Percentiles rank a stretch among this genome's conserved stretches.
phyloP scores from a whole-genome alignment of 2,797 vertebrate species.

The Sus cebifrons region DNA sequence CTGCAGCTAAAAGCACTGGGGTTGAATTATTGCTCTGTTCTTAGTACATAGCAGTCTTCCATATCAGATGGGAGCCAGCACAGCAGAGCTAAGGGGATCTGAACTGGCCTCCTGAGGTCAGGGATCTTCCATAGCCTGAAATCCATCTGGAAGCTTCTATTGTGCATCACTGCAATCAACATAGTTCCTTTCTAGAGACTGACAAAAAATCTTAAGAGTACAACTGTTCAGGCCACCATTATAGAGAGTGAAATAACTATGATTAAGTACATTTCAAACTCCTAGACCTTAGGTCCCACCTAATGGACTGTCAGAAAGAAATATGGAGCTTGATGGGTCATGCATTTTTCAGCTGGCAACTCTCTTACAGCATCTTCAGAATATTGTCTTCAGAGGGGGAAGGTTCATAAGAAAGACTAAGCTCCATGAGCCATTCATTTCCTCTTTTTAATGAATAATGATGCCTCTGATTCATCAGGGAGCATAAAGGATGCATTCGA shows the following conservation, averaged over 20 bases:
- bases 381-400: conserved; percentile 15
- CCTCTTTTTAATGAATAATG: conserved; percentile 43
- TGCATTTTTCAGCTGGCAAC: conserved; percentile 19
- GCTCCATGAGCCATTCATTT: neutral
- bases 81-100: neutral
- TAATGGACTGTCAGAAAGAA: conserved; percentile 52
- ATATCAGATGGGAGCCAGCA: neutral
- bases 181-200: conserved; percentile 61
- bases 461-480: conserved; percentile 22
- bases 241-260: neutral
- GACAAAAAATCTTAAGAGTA: conserved; percentile 52
- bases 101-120: conserved; percentile 26
- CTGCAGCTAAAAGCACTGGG: conserved; percentile 25
- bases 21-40: conserved; percentile 54
- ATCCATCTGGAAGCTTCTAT: conserved; percentile 4
- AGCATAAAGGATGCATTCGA: conserved; percentile 17
- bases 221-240: conserved; percentile 45
- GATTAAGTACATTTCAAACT: conserved; percentile 53
- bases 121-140: neutral
- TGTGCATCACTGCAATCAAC: conserved; percentile 15
- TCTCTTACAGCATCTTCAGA: conserved; percentile 16
- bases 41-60: neutral
- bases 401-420: conserved; percentile 41
- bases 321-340: conserved; percentile 24
- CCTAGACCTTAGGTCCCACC: neutral